These are phyloP conservation scores for Drosophila arawakana DNA, from an alignment of 1,140 invertebrate genomes.

Conservation along the genomic window DNA sequence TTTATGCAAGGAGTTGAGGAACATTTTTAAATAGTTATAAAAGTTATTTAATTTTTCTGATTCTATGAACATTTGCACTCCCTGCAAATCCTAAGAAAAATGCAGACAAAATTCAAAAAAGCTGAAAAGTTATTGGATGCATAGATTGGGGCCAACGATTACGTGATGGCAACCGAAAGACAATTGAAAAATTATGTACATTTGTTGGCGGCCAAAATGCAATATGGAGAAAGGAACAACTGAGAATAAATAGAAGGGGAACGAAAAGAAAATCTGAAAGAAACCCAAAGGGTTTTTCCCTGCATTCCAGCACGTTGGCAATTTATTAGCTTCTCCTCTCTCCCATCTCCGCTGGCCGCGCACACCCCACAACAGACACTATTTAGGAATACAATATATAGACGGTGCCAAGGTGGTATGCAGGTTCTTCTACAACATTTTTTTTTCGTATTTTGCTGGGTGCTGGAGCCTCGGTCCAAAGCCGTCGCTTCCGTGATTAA, in stretches of 20 bases:
- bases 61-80: neutral
- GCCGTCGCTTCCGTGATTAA: constrained; percentile 65
- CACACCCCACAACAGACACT: constrained; percentile 23
- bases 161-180: constrained; percentile 43
- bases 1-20: no score
- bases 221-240: constrained; percentile 56
- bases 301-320: constrained; percentile 78
- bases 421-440: neutral
- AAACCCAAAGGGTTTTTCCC: constrained; percentile 72
- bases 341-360: no score
- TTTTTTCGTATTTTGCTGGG: constrained; percentile 5
- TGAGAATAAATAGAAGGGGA: neutral
- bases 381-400: constrained; percentile 53
- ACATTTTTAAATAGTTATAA: no score
- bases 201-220: constrained; percentile 56
- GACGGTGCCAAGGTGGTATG: neutral
- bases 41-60: neutral
- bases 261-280: constrained; percentile 54
- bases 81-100: no score
- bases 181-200: constrained; percentile 80
- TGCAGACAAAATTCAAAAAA: constrained; percentile 16
- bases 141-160: constrained; percentile 3
- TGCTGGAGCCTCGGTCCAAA: constrained; percentile 15
- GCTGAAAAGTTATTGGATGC: constrained; percentile 26
- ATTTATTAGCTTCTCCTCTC: constrained; percentile 64